phyloP scores from a whole-genome alignment of 2,888 invertebrate species.

The Amphipyra berbera region DNA sequence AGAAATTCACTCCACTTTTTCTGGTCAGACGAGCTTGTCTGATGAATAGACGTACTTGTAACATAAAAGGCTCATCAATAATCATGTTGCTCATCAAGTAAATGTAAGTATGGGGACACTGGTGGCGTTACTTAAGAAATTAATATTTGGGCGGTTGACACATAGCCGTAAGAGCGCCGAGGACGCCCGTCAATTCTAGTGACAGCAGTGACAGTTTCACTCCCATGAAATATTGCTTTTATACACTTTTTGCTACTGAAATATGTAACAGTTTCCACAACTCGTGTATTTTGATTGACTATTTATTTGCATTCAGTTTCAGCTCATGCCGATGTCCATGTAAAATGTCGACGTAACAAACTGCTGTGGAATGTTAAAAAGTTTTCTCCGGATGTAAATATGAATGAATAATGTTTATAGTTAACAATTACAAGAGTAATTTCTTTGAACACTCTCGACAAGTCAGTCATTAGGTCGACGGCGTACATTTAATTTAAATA shows the following conservation, averaged over 20 bases:
- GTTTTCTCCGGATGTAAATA: constrained; percentile 28
- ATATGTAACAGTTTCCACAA: constrained; percentile 45
- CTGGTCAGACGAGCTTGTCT: constrained; percentile 62
- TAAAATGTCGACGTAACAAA: constrained; percentile 20
- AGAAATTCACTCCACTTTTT: constrained; percentile 56
- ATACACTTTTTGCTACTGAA: constrained; percentile 45
- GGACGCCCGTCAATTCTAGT: constrained; percentile 54
- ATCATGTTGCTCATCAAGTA: constrained; percentile 76
- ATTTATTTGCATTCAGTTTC: constrained; percentile 49
- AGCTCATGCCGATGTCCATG: constrained; percentile 20
- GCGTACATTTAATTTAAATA: constrained; percentile 59
- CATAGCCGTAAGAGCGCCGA: constrained; percentile 34
- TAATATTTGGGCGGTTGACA: constrained; percentile 73
- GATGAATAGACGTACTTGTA: constrained; percentile 66
- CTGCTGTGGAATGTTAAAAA: constrained; percentile 24
- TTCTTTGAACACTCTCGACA: constrained; percentile 45
- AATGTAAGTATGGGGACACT: constrained; percentile 73
- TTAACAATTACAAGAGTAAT: constrained; percentile 46
- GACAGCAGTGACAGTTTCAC: constrained; percentile 48
- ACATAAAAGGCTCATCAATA: constrained; percentile 76
- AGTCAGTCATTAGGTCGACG: constrained; percentile 54
- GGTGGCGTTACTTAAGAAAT: constrained; percentile 78
- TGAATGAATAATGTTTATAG: constrained; percentile 40
- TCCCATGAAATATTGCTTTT: constrained; percentile 55
- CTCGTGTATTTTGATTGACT: constrained; percentile 48